Evolutionary conservation across 1,140 invertebrate genomes (phyloP), one percentile per base, ranked within the genome.

Genomic region (Drosophila nikananu): DNA sequence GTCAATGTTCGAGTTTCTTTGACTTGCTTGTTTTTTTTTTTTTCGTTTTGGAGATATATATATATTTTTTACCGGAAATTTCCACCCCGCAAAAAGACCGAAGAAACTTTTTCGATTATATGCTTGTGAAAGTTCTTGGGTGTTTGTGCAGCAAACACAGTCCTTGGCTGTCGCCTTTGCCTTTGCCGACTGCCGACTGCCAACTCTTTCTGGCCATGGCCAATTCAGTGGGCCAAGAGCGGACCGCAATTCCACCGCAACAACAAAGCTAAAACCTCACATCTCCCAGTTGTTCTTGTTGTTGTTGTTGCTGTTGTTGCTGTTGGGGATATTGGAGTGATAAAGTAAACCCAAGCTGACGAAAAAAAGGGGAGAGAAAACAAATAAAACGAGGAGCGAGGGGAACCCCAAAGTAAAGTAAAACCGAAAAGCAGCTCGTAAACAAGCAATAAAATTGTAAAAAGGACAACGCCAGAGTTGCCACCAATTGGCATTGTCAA

Each of bases 401-500:
- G 25, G 60, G 60, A 25, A 5, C 39, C 49, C 67, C 46, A 44
- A 66, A 55, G 63, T 39, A 32, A 52, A 75, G 74, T 62, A 81
- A 81, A 78, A 63, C 67, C 74, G 77, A 84, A 84, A 80, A 89
- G 81, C 71, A 90, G 86, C 86, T 90, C 86, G 86, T 89, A 90
- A 89, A 89, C 86, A 89, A 90, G 86, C 86, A 89, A 89, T 89
- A 90, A 90, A 89, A 89, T 81, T 81, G 81, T 90, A 86, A 84
- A 90, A 89, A 77, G 86, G 86, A 89, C 86, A 89, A 90, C 72
- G 78, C 67, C 74, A 81, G 30, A 74, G 52, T 76, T 73, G 67
- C 81, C 75, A 81, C 86, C 81, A 87, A 90, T 90, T 89, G 86
- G 71, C 79, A 86, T 79, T 89, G 86, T 86, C 81, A 89, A 89